Conservation (phyloP, 2,113 vertebrate genomes). For the Gymnocephalus cernua region DNA sequence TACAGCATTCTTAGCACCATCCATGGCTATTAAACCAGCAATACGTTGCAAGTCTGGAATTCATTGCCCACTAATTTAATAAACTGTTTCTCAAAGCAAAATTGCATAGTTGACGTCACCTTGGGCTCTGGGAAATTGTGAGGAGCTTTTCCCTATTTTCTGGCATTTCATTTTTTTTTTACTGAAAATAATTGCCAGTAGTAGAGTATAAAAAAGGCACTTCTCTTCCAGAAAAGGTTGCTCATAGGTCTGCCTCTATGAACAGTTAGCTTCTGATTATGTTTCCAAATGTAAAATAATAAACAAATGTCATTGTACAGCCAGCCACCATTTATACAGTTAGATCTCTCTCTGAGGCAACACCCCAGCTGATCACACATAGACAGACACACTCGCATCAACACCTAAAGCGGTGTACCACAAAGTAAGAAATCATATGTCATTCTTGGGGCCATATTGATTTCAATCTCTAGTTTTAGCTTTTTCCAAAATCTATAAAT, state of each 20-base stretch:
- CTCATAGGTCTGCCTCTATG: background rate
- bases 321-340: background rate
- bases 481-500: slow-evolving; percentile 62
- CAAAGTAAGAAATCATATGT: slow-evolving; percentile 60
- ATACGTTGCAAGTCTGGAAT: background rate
- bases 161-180: background rate
- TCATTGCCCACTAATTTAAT: background rate
- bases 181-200: background rate
- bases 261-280: background rate
- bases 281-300: background rate
- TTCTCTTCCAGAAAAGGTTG: background rate
- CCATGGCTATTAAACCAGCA: background rate
- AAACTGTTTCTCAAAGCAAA: background rate
- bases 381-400: background rate
- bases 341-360: background rate
- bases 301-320: background rate
- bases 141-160: background rate
- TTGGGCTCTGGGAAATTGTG: too few species aligned
- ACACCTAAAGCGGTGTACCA: slow-evolving; percentile 5
- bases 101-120: background rate
- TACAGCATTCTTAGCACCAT: background rate
- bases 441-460: slow-evolving; percentile 47
- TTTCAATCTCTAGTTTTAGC: slow-evolving; percentile 65
- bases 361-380: background rate
- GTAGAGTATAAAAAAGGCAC: background rate